phyloP scores from a whole-genome alignment of 2,113 vertebrate species.

The Numenius arquata region DNA sequence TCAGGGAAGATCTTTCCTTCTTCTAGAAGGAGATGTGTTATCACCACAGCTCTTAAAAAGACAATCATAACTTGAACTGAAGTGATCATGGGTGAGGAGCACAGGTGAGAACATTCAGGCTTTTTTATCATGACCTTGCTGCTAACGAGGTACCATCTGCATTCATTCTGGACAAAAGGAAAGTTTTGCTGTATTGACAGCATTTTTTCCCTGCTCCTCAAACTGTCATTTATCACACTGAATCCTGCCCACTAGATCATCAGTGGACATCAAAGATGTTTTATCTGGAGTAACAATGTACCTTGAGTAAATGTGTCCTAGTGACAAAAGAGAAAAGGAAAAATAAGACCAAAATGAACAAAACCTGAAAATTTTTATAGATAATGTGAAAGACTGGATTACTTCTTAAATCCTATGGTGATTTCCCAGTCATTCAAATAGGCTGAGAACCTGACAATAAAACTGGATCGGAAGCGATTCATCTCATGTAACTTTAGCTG shows the following conservation, averaged over 20 bases:
- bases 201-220: not conserved
- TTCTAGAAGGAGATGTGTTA: not conserved
- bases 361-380: not conserved
- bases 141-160: not conserved
- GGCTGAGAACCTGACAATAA: not conserved
- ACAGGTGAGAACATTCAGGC: not conserved
- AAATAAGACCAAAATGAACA: not conserved
- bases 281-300: not conserved
- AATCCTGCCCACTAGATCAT: not conserved
- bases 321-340: not conserved
- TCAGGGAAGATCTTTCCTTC: not conserved
- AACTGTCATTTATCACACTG: not conserved
- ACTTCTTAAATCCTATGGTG: not conserved
- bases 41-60: not conserved
- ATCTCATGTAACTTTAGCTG: not conserved
- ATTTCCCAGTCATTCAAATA: not conserved
- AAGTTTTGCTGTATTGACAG: not conserved
- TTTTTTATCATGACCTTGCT: not conserved
- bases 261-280: not conserved
- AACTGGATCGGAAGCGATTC: fast-evolving
- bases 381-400: not conserved
- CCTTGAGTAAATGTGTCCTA: not conserved
- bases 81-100: not conserved
- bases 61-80: not conserved
- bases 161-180: not conserved